Conservation (phyloP, 2,113 vertebrate genomes). For the Uria lomvia region DNA sequence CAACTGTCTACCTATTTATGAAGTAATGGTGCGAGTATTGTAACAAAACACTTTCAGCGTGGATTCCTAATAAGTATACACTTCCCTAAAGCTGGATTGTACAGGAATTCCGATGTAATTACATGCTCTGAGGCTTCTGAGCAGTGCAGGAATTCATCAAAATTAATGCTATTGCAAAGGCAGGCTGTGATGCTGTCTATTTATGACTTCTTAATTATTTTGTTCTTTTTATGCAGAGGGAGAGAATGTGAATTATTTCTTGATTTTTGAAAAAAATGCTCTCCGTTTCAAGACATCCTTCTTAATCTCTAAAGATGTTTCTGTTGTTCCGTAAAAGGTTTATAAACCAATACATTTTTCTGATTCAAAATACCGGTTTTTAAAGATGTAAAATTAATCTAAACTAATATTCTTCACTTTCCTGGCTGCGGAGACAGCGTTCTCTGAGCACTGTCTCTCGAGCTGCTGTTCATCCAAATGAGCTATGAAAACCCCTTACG, state of each 20-base stretch:
- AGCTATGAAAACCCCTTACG: not conserved
- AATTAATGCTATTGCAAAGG: not conserved
- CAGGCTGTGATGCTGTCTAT: not conserved
- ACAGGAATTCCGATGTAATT: slow-evolving; percentile 30
- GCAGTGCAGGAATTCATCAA: not conserved
- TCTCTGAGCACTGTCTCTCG: not conserved
- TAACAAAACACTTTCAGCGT: not conserved
- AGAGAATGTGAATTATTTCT: not conserved
- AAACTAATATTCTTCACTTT: not conserved
- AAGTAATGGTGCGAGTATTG: not conserved
- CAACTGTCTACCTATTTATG: not conserved
- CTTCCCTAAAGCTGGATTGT: not conserved
- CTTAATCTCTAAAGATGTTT: not conserved
- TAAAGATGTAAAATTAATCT: not conserved
- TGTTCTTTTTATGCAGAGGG: not conserved
- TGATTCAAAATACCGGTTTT: not conserved
- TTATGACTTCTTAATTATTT: not conserved
- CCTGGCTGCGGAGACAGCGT: not conserved
- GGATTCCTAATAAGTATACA: not conserved
- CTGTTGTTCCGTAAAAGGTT: not conserved
- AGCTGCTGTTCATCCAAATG: not conserved
- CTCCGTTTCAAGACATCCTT: not conserved
- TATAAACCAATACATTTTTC: not conserved
- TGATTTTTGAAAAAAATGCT: not conserved
- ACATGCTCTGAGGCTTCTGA: not conserved